Conservation (phyloP, 2,113 vertebrate genomes). For the Campylomormyrus numenius region DNA sequence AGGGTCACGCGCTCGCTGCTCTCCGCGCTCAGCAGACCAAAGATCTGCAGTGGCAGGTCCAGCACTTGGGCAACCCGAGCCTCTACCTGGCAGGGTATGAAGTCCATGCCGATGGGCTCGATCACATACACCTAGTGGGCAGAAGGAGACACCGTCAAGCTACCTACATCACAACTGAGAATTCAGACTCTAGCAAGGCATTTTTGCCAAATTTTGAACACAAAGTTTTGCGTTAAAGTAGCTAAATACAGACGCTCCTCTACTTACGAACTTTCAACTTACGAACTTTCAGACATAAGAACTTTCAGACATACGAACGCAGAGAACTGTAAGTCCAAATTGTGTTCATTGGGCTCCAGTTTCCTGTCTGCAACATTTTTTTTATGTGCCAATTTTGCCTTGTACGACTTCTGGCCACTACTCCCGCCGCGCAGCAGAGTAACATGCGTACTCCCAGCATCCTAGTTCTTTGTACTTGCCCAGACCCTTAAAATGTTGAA, state of each 20-base stretch:
- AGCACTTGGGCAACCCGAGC: constrained; percentile 65
- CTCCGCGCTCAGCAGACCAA: constrained; percentile 58
- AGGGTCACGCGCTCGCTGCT: constrained; percentile 61
- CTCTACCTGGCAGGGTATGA: constrained; percentile 75
- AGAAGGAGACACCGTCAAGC: neutral
- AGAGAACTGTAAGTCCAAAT: no score
- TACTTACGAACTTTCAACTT: no score
- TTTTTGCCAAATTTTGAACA: neutral
- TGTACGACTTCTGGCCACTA: no score
- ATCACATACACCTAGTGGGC: constrained; percentile 76
- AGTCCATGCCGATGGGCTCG: constrained; percentile 85
- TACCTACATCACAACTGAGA: neutral
- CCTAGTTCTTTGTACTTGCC: no score
- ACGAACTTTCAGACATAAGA: no score
- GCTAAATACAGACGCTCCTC: neutral
- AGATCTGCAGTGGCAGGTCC: constrained; percentile 81
- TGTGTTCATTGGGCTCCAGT: no score
- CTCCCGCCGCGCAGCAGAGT: no score
- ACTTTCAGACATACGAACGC: no score
- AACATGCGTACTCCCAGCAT: no score
- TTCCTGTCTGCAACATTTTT: no score
- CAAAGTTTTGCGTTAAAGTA: neutral
- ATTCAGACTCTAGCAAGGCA: neutral
- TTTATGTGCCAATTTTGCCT: no score
- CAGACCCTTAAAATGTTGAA: no score